phyloP scores from a whole-genome alignment of 2,888 invertebrate species.

The Diogma glabrata region DNA sequence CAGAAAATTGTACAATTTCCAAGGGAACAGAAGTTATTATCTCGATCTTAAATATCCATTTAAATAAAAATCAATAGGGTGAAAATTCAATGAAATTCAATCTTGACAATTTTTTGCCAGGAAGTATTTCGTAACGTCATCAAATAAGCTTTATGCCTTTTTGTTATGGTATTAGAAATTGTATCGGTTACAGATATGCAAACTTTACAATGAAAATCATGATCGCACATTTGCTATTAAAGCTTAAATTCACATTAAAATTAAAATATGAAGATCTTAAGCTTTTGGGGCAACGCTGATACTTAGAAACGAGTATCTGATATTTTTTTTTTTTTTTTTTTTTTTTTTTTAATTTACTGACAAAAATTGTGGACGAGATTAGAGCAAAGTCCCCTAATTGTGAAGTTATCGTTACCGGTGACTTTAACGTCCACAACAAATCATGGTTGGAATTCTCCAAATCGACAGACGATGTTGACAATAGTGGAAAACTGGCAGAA shows the following conservation, averaged over 20 bases:
- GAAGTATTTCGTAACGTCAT: background rate
- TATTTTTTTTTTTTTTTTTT: no score
- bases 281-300: no score
- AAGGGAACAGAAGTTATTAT: background rate
- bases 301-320: no score
- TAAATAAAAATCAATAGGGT: background rate
- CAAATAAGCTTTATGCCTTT: background rate
- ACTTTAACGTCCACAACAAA: no score
- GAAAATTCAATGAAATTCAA: background rate
- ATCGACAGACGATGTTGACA: no score
- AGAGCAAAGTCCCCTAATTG: no score
- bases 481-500: no score
- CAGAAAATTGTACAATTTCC: background rate
- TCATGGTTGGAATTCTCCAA: no score
- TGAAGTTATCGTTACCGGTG: no score
- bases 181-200: background rate
- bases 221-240: background rate
- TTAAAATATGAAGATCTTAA: background rate
- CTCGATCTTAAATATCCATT: background rate
- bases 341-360: no score
- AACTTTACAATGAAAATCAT: background rate
- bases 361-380: no score
- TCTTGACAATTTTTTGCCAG: slow-evolving; percentile 1
- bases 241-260: background rate
- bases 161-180: background rate